Conservation (phyloP, 2,797 vertebrate species). For the Anomalospiza imberbis region DNA sequence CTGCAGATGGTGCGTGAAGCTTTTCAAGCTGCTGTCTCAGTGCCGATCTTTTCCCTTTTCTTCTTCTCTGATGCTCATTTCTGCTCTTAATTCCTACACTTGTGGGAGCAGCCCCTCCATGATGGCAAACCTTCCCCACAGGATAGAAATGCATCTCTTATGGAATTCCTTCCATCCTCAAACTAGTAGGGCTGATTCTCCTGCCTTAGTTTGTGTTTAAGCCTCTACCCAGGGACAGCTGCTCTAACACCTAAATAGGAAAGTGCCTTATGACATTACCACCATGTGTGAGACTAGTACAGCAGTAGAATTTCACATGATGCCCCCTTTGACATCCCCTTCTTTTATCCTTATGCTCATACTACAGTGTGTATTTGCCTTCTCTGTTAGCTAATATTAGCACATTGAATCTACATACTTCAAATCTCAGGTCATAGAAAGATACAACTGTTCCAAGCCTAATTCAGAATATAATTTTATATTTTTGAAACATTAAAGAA, state of each 20-base stretch:
- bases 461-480: not conserved
- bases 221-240: not conserved
- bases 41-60: not conserved
- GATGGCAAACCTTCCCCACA: fast-evolving
- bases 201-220: not conserved
- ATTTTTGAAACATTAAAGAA: not conserved
- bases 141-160: not conserved
- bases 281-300: not conserved
- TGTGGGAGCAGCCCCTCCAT: not conserved
- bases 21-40: not conserved
- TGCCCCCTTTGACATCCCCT: not conserved
- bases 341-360: not conserved
- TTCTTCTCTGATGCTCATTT: not conserved
- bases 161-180: not conserved
- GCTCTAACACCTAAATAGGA: not conserved
- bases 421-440: not conserved
- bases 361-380: not conserved
- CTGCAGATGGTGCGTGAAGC: not conserved
- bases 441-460: not conserved
- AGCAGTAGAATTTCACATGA: not conserved
- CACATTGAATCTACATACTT: not conserved
- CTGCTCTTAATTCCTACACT: not conserved
- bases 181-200: not conserved
- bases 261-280: not conserved
- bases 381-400: not conserved